These are phyloP conservation scores for Molanna angustata DNA, from an alignment of 2,888 invertebrate genomes.

Conservation along the genomic window DNA sequence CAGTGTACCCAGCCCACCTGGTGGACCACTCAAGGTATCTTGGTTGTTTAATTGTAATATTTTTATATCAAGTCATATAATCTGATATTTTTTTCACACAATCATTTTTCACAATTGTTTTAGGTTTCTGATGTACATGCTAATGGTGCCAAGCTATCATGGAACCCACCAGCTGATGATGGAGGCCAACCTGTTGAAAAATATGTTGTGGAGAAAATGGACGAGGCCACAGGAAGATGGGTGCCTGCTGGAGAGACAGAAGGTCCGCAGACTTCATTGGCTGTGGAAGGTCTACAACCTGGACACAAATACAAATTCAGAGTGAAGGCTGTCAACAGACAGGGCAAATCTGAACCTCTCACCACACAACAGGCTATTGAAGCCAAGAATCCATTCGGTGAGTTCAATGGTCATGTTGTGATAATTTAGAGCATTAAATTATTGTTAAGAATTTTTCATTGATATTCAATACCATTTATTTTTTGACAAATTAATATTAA, in stretches of 20 bases:
- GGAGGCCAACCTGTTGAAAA: conserved; percentile 92
- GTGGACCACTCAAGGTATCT: conserved; percentile 86
- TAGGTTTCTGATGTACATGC: conserved; percentile 78
- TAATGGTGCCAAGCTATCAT: conserved; percentile 83
- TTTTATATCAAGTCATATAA: too few species aligned
- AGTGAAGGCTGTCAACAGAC: conserved; percentile 93
- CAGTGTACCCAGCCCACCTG: conserved; percentile 86
- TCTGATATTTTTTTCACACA: too few species aligned
- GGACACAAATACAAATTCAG: conserved; percentile 98
- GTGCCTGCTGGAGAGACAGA: conserved; percentile 90
- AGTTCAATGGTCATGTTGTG: conserved; percentile 6
- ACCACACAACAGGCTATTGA: conserved; percentile 82
- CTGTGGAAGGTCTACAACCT: conserved; percentile 82
- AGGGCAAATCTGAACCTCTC: conserved; percentile 94
- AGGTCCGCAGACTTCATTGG: conserved; percentile 72
- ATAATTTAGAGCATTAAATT: not conserved
- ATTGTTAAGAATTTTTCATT: not conserved
- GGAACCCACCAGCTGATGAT: conserved; percentile 93
- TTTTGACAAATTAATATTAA: not conserved
- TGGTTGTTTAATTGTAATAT: too few species aligned
- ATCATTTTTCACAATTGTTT: too few species aligned
- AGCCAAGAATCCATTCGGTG: conserved; percentile 94
- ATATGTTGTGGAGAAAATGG: conserved; percentile 94
- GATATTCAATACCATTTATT: not conserved
- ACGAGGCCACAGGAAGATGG: conserved; percentile 92